phyloP scores from a whole-genome alignment of 2,888 invertebrate species.

The Nemurella pictetii region DNA sequence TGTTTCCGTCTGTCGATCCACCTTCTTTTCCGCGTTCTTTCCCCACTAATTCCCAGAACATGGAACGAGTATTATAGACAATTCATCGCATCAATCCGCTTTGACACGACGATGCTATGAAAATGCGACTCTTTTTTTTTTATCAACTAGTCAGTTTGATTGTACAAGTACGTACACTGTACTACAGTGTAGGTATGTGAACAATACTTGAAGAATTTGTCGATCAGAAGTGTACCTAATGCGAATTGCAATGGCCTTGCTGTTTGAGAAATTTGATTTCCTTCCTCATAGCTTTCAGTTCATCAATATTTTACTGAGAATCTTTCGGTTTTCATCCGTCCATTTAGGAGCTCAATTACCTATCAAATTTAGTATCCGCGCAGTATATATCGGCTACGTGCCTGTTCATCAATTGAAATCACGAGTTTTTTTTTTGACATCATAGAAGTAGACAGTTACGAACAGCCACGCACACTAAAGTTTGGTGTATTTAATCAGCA shows the following conservation, averaged over 20 bases:
- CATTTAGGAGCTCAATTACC: background rate
- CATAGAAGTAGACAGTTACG: background rate
- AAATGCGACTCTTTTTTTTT: background rate
- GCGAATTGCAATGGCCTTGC: background rate
- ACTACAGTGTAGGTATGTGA: background rate
- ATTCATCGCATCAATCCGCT: slow-evolving; percentile 3
- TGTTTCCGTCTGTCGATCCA: background rate
- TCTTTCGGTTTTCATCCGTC: background rate
- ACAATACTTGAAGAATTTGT: background rate
- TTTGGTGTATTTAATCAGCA: background rate
- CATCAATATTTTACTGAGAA: background rate
- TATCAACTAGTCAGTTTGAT: background rate
- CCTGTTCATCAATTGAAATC: background rate
- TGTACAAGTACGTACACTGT: background rate
- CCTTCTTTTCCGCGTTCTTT: slow-evolving; percentile 18
- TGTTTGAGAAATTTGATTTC: background rate
- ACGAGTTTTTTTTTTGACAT: background rate
- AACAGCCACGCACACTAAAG: background rate
- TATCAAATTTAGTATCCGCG: background rate
- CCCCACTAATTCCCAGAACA: background rate
- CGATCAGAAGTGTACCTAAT: background rate
- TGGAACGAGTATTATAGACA: slow-evolving; percentile 23
- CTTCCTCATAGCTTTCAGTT: background rate
- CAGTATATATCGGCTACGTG: background rate
- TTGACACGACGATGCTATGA: background rate